Conservation (phyloP, 2,797 vertebrate genomes). For the Acanthurus lineatus region DNA sequence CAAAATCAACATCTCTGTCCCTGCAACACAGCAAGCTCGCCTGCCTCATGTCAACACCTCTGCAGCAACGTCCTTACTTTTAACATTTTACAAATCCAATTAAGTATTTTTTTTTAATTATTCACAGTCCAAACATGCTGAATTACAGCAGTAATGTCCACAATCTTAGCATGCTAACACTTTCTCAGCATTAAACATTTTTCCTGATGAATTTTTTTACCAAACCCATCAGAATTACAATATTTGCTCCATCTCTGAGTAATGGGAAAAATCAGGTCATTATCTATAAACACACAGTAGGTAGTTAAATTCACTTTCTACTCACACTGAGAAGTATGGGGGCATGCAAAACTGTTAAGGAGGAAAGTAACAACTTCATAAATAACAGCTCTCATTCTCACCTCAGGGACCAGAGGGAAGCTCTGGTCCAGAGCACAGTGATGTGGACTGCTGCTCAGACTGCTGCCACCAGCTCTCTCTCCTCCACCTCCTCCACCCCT, state of each 20-base stretch:
- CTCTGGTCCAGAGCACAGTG: slow-evolving; percentile 72
- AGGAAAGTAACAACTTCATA: background rate
- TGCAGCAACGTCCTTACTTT: no score
- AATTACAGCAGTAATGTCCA: background rate
- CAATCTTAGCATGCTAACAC: background rate
- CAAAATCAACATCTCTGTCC: no score
- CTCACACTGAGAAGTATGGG: background rate
- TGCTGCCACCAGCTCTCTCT: slow-evolving; percentile 59
- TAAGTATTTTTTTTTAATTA: no score
- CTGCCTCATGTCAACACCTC: no score
- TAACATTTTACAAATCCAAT: no score
- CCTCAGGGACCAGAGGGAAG: slow-evolving; percentile 72
- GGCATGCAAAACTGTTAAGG: background rate
- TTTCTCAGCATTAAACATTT: background rate
- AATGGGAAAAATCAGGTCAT: background rate
- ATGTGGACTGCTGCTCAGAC: slow-evolving; percentile 79
- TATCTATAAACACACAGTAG: background rate
- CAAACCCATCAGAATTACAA: background rate
- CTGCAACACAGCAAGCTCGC: no score
- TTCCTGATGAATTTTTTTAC: background rate
- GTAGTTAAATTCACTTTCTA: background rate
- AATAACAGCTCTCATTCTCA: slow-evolving; percentile 21
- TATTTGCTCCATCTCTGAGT: background rate
- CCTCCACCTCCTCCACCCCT: slow-evolving; percentile 32
- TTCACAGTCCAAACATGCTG: background rate